phyloP scores from a whole-genome alignment of 2,113 vertebrate genomes.

The Terrapene triunguis region DNA sequence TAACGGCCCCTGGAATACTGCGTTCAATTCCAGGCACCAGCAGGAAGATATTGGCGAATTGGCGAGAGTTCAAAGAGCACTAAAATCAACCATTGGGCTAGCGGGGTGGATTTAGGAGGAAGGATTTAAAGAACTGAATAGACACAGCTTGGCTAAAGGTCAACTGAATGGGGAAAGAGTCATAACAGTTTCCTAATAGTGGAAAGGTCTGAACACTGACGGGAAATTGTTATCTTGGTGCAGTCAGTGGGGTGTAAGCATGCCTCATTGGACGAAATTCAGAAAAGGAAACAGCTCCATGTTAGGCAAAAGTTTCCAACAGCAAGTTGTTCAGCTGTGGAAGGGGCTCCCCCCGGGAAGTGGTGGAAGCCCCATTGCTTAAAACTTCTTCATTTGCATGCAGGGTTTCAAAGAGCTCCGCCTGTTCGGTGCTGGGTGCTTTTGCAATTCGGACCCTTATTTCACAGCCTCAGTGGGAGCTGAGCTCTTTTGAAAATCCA shows the following conservation, averaged over 20 bases:
- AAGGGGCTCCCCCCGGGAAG: accelerated
- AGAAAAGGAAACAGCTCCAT: neutral
- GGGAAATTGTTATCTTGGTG: neutral
- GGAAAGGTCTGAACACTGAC: neutral
- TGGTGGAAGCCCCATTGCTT: neutral
- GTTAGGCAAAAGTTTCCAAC: neutral
- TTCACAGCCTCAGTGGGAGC: neutral
- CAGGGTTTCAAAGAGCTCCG: neutral
- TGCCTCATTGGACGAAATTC: neutral
- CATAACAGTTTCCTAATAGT: neutral
- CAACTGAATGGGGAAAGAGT: conserved; percentile 8
- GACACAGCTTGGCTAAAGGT: neutral
- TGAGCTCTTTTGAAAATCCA: accelerated
- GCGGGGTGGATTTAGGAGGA: neutral
- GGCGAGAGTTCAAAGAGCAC: neutral
- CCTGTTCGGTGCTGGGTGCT: neutral
- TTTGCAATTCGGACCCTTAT: neutral
- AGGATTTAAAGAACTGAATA: conserved; percentile 31
- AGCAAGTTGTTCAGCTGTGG: accelerated
- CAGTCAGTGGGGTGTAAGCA: neutral
- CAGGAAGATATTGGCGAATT: neutral
- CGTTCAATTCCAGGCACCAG: accelerated
- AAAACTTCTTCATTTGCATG: neutral
- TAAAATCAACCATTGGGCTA: conserved; percentile 28
- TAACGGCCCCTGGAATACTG: neutral